Evolutionary conservation across 2,113 vertebrate genomes (phyloP).

Genomic region (Sterrhoptilus dennistouni): DNA sequence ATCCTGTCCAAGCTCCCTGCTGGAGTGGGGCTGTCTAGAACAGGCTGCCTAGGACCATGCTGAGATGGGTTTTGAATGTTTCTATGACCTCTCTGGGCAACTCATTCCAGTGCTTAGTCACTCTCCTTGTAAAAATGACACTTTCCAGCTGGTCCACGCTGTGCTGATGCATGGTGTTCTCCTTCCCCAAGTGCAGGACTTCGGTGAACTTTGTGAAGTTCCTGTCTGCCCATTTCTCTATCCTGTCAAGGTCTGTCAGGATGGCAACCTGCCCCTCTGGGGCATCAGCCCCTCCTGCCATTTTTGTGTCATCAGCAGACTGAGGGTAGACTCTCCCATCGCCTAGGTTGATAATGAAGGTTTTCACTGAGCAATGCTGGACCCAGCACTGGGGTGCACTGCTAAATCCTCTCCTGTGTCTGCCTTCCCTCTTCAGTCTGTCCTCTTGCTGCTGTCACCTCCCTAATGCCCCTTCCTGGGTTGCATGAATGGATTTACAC

Average conservation of each 20-base stretch:
- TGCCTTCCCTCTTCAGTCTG: neutral
- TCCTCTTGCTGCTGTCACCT: neutral
- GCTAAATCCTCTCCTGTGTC: neutral
- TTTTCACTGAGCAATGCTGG: neutral
- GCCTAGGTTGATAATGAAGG: accelerated
- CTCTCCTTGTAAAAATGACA: neutral
- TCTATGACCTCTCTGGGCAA: neutral
- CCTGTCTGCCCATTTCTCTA: neutral
- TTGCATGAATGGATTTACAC: neutral
- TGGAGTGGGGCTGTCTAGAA: neutral
- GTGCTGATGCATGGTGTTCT: neutral
- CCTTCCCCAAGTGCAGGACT: neutral
- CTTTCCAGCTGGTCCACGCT: neutral
- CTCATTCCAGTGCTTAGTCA: neutral
- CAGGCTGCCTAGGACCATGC: neutral
- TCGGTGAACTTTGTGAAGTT: neutral
- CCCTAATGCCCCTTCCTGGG: neutral
- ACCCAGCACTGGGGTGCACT: neutral
- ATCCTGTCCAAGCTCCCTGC: neutral
- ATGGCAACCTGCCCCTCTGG: neutral
- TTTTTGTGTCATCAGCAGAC: neutral
- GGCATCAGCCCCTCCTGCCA: neutral
- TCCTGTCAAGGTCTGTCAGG: neutral
- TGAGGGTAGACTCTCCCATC: neutral
- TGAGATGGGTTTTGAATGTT: neutral